Percentiles rank a stretch among this genome's conserved stretches.
phyloP scores from a whole-genome alignment of 2,888 invertebrate species.

The Pheosia tremula region DNA sequence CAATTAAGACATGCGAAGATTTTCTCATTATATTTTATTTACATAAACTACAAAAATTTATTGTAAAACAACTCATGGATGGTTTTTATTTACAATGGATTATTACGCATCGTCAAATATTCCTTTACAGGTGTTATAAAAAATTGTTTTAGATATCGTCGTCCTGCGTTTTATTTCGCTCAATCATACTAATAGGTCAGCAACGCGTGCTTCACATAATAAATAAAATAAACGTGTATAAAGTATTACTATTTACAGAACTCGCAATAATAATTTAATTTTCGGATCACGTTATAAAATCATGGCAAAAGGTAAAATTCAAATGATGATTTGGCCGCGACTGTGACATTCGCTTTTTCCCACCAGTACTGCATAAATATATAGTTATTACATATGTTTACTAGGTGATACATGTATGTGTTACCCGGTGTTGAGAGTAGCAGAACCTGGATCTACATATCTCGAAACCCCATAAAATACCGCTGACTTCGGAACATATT shows the following conservation, averaged over 20 bases:
- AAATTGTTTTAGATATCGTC: slow-evolving; percentile 23
- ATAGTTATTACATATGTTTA: neutral
- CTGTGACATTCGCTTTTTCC: slow-evolving; percentile 26
- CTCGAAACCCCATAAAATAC: too few relatives aligned
- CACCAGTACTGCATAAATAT: neutral
- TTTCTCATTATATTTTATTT: slow-evolving; percentile 45
- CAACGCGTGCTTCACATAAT: slow-evolving; percentile 9
- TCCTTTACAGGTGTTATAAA: slow-evolving; percentile 16
- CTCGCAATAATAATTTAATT: slow-evolving; percentile 32
- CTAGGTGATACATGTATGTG: neutral
- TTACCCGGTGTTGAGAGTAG: too few relatives aligned
- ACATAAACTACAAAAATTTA: slow-evolving; percentile 54
- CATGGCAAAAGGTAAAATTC: slow-evolving; percentile 9
- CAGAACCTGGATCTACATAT: too few relatives aligned
- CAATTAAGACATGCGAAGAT: slow-evolving; percentile 39
- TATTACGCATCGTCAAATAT: slow-evolving; percentile 17
- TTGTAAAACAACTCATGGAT: slow-evolving; percentile 44
- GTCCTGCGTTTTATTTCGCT: slow-evolving; percentile 13
- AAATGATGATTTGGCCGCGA: slow-evolving; percentile 17
- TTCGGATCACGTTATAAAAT: slow-evolving; percentile 15
- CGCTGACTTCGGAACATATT: too few relatives aligned
- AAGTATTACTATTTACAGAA: slow-evolving; percentile 50
- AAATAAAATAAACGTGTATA: slow-evolving; percentile 42
- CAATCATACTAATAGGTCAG: neutral
- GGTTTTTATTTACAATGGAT: slow-evolving; percentile 60